A percentile compares a stretch with the other conserved stretches of the same genome.
phyloP scores from a whole-genome alignment of 53 echinoderm and acorn worm species.

The Crossaster papposus region DNA sequence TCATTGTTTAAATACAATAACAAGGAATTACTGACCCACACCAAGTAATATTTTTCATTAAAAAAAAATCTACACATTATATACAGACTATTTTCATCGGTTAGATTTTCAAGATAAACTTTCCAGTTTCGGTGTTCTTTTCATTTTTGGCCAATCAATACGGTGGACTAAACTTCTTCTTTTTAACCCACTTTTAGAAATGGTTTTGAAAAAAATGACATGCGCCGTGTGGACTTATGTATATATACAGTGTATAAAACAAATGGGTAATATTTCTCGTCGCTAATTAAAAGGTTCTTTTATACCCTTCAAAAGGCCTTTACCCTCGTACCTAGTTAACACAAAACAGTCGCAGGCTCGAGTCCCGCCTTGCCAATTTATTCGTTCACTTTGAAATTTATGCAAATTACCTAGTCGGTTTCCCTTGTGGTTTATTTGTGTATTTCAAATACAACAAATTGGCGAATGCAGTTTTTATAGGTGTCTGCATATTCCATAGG shows the following conservation, averaged over 20 bases:
- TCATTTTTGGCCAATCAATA: conserved; percentile 24
- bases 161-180: background rate
- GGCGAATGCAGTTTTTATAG: too few relatives aligned
- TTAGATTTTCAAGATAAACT: background rate
- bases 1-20: background rate
- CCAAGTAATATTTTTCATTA: background rate
- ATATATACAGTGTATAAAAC: conserved; percentile 30
- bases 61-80: conserved; percentile 42
- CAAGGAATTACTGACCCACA: background rate
- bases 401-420: too few relatives aligned
- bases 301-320: background rate
- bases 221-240: background rate
- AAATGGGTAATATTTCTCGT: background rate
- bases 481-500: too few relatives aligned
- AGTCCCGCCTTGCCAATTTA: too few relatives aligned
- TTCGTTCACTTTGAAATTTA: too few relatives aligned
- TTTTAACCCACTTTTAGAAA: background rate
- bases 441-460: too few relatives aligned
- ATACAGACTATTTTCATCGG: conserved; percentile 11
- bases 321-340: background rate
- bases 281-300: background rate
- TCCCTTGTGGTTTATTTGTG: too few relatives aligned
- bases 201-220: background rate
- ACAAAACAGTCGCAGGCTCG: too few relatives aligned
- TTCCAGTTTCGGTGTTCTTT: background rate